Percentiles rank a stretch among this genome's conserved stretches.
Evolutionary conservation across 2,797 vertebrate species (phyloP).

Genomic region (Phoxinus dragarum): DNA sequence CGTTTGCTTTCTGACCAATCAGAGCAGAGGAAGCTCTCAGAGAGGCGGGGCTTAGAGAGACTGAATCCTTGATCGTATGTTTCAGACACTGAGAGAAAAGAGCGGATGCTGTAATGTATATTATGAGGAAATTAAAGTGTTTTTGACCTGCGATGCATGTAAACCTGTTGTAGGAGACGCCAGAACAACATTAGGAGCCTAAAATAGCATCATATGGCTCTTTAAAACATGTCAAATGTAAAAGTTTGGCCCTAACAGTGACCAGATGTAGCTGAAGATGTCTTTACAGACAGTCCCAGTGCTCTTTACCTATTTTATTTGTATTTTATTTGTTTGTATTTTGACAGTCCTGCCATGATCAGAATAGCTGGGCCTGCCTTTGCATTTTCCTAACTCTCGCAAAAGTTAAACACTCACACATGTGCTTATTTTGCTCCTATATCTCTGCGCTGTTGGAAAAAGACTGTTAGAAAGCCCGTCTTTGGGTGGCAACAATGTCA

Average conservation of each 20-base stretch:
- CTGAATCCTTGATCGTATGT: not conserved
- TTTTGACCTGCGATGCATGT: not conserved
- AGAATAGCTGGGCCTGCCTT: not conserved
- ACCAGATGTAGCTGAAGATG: not conserved
- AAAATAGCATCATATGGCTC: not conserved
- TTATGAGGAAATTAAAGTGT: not conserved
- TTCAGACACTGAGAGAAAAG: not conserved
- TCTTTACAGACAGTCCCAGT: not conserved
- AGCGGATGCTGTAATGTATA: not conserved
- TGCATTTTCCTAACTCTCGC: conserved; percentile 19
- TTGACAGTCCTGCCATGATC: conserved; percentile 2
- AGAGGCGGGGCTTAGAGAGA: not conserved
- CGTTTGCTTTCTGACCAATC: not conserved
- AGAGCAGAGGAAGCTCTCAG: not conserved
- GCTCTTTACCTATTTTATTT: not conserved
- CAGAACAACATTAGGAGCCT: not conserved
- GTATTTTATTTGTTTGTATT: not conserved
- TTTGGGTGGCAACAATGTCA: conserved; percentile 22
- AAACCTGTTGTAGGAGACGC: not conserved
- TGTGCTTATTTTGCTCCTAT: conserved; percentile 1
- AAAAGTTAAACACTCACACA: conserved; percentile 35
- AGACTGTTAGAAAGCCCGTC: not conserved
- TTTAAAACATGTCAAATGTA: not conserved
- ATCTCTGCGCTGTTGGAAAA: conserved; percentile 9
- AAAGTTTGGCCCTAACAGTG: not conserved